Conservation (phyloP, 2,797 vertebrate species). For the Florisuga fusca region DNA sequence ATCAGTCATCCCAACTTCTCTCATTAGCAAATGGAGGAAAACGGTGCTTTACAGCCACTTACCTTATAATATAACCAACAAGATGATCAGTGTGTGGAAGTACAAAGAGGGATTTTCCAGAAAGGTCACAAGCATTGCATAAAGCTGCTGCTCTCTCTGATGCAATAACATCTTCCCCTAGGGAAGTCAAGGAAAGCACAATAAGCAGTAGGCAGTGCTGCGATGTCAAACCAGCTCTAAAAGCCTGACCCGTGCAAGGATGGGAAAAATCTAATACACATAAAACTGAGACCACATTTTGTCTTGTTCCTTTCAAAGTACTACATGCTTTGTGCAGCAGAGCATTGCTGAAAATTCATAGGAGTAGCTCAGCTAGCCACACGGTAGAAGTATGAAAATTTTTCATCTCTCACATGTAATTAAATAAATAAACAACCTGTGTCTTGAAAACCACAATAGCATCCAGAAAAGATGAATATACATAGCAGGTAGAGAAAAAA, state of each 20-base stretch:
- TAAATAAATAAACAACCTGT: neutral
- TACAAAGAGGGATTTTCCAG: conserved; percentile 96
- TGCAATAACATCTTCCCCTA: conserved; percentile 95
- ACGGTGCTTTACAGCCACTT: neutral
- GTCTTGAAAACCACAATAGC: neutral
- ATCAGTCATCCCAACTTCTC: neutral
- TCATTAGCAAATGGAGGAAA: neutral
- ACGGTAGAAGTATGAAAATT: neutral
- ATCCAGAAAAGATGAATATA: neutral
- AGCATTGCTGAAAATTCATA: neutral
- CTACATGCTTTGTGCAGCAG: neutral
- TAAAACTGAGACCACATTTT: neutral
- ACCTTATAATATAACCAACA: conserved; percentile 98
- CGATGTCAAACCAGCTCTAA: neutral
- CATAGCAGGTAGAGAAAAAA: neutral
- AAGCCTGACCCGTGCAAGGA: neutral
- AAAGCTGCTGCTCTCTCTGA: conserved; percentile 93
- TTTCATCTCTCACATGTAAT: neutral
- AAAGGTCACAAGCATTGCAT: conserved; percentile 94
- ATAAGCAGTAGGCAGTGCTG: neutral
- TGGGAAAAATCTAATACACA: neutral
- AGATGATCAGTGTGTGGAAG: conserved; percentile 97
- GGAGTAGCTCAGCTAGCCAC: neutral
- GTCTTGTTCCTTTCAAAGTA: neutral
- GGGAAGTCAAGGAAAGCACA: conserved; percentile 1